Evolutionary conservation across 2,113 vertebrate species (phyloP).

Genomic region (Pelecanus crispus): DNA sequence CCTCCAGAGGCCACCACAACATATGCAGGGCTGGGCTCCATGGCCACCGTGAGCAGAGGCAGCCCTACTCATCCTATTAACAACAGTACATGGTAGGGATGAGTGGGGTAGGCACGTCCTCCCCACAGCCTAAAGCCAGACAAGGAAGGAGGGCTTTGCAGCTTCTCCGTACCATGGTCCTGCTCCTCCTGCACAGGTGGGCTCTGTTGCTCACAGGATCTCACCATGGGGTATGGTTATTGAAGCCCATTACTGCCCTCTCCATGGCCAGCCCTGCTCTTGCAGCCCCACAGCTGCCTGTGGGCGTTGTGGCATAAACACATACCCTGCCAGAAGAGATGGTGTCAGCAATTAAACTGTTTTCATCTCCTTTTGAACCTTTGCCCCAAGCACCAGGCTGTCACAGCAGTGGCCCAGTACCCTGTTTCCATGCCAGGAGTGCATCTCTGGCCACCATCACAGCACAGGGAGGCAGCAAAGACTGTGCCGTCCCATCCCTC

Average conservation of each 20-base stretch:
- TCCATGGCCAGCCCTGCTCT: background rate
- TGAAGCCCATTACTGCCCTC: background rate
- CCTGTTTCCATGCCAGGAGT: background rate
- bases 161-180: fast-evolving
- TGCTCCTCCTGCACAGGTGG: fast-evolving
- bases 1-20: background rate
- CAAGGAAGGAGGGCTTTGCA: background rate
- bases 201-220: background rate
- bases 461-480: background rate
- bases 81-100: background rate
- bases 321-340: background rate
- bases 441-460: background rate
- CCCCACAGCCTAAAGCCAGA: background rate
- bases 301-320: background rate
- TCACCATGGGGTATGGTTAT: fast-evolving
- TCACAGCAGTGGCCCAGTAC: background rate
- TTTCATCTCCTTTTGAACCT: background rate
- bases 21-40: background rate
- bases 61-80: constrained; percentile 24
- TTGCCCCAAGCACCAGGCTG: background rate
- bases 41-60: fast-evolving
- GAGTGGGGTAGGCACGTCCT: background rate
- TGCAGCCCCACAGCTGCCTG: background rate
- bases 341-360: background rate
- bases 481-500: fast-evolving